Evolutionary conservation across 2,113 vertebrate genomes (phyloP).

Genomic region (Meles meles): DNA sequence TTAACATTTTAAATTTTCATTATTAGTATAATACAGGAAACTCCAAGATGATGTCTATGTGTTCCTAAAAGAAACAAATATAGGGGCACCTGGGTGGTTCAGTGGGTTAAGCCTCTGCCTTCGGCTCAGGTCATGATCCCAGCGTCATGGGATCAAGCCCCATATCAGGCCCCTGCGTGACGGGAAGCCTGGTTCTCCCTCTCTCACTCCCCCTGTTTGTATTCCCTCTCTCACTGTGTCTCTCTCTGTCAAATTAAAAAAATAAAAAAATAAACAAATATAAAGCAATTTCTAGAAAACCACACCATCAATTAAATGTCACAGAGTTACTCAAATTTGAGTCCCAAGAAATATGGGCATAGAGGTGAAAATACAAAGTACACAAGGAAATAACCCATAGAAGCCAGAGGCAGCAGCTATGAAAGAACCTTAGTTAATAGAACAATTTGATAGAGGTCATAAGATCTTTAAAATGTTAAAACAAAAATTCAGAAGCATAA

Average conservation of each 20-base stretch:
- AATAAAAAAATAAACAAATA: constrained; percentile 5
- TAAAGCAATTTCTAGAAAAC: background rate
- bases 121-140: no score
- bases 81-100: no score
- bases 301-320: background rate
- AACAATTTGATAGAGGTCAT: background rate
- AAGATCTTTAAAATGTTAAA: background rate
- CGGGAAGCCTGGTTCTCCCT: no score
- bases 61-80: background rate
- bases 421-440: background rate
- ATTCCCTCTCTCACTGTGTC: no score
- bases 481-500: background rate
- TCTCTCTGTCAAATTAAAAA: no score
- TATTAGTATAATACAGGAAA: background rate
- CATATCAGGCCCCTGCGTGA: no score
- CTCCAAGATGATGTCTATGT: background rate
- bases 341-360: background rate
- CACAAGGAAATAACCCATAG: background rate
- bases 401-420: background rate
- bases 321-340: background rate
- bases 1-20: constrained; percentile 9
- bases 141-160: no score
- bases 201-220: no score
- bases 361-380: background rate
- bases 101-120: no score